phyloP scores from a whole-genome alignment of 1,140 invertebrate genomes.

The Drosophila nigromelanica region DNA sequence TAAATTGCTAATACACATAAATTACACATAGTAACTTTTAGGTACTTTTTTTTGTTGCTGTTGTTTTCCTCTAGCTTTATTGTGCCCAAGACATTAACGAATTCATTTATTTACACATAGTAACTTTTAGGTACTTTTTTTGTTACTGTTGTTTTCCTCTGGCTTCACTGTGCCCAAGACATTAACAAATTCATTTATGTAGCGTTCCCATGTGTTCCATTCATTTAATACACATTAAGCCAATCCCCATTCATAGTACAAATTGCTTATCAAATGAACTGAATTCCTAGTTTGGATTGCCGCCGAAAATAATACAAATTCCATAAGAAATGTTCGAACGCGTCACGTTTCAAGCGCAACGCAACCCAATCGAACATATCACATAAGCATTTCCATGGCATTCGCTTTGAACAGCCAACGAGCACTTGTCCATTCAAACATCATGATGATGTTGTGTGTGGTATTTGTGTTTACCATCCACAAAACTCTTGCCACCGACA shows the following conservation, averaged over 20 bases:
- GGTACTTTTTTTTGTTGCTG: background rate
- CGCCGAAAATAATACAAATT: conserved; percentile 19
- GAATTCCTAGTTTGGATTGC: conserved; percentile 51
- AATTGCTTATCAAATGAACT: conserved; percentile 65
- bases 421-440: conserved; percentile 19
- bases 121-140: background rate
- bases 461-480: conserved; percentile 6
- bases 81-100: background rate
- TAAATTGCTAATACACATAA: too few species aligned
- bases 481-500: conserved; percentile 5
- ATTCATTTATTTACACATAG: background rate
- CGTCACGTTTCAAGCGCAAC: conserved; percentile 28
- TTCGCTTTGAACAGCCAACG: conserved; percentile 10
- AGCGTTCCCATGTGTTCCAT: background rate
- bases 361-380: conserved; percentile 18
- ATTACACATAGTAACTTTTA: too few species aligned
- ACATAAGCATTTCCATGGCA: conserved; percentile 3
- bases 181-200: background rate
- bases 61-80: too few species aligned
- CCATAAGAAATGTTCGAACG: conserved; percentile 15
- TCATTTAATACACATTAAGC: conserved; percentile 64
- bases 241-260: conserved; percentile 49
- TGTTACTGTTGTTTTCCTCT: background rate
- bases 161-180: background rate
- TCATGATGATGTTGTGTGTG: conserved; percentile 50